Evolutionary conservation across 2,888 invertebrate genomes (phyloP).

Genomic region (Melipona bicolor): DNA sequence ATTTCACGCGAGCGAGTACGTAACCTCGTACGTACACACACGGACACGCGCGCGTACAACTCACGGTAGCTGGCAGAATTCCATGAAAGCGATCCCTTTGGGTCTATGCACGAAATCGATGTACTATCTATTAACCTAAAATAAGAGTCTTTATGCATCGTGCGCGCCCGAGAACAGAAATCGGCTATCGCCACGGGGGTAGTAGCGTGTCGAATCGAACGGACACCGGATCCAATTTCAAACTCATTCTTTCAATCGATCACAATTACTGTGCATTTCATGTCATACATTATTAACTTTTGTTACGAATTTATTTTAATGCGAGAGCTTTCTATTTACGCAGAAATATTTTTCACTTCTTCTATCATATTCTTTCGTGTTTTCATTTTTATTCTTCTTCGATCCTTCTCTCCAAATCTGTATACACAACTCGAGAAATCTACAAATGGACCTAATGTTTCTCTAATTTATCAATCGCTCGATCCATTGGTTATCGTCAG

Average conservation of each 20-base stretch:
- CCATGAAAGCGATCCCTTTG: constrained; percentile 66
- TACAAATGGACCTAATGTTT: too few relatives aligned
- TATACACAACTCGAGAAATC: too few relatives aligned
- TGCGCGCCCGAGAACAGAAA: constrained; percentile 11
- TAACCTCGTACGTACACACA: constrained; percentile 28
- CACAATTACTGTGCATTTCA: not conserved
- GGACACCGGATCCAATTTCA: not conserved
- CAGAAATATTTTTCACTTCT: not conserved
- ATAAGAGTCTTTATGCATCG: constrained; percentile 47
- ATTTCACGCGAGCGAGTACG: constrained; percentile 44
- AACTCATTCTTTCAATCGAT: not conserved
- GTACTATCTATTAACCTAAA: constrained; percentile 63
- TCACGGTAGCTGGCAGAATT: constrained; percentile 66
- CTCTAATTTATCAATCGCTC: too few relatives aligned
- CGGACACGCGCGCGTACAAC: constrained; percentile 44
- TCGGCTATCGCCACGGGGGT: not conserved
- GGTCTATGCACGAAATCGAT: constrained; percentile 65
- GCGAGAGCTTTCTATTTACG: not conserved
- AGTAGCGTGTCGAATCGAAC: not conserved
- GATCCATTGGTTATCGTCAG: too few relatives aligned
- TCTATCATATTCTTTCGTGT: too few relatives aligned
- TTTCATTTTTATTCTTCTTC: too few relatives aligned
- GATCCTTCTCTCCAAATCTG: too few relatives aligned
- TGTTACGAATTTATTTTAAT: not conserved
- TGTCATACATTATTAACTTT: not conserved